These are phyloP conservation scores for Bombus superbus DNA, from an alignment of 1,140 invertebrate genomes.

Conservation along the genomic window DNA sequence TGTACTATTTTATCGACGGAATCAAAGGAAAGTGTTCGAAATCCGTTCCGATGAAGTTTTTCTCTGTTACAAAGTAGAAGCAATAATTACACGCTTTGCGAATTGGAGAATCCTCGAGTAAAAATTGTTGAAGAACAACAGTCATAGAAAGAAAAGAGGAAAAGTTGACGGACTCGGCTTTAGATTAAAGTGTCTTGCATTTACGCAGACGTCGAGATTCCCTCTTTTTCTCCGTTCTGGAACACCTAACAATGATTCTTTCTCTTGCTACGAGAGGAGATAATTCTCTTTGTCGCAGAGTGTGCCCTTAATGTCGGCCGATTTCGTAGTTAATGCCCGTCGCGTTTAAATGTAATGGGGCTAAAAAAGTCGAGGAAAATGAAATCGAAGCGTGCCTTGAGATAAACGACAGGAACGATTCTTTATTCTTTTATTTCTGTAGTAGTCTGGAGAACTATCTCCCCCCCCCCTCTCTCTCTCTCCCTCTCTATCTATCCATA, in stretches of 20 bases:
- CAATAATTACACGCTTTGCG: background rate
- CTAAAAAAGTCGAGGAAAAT: background rate
- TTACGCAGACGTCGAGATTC: background rate
- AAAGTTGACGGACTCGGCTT: background rate
- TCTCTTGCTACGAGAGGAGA: background rate
- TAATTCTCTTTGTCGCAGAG: slow-evolving; percentile 23
- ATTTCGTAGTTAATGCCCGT: slow-evolving; percentile 6
- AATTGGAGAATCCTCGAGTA: background rate
- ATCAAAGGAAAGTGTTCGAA: background rate
- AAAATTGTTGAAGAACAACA: background rate
- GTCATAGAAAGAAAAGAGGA: background rate
- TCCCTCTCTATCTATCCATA: no score
- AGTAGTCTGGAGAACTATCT: background rate
- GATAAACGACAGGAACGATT: slow-evolving; percentile 26
- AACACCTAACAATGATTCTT: slow-evolving; percentile 1
- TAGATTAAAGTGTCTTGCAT: slow-evolving; percentile 1
- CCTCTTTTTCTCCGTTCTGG: no score
- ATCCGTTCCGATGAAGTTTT: background rate
- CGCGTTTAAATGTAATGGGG: slow-evolving; percentile 26
- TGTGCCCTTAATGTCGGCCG: slow-evolving; percentile 19
- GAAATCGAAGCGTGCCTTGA: slow-evolving; percentile 22
- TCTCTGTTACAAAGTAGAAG: background rate
- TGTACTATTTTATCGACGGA: background rate
- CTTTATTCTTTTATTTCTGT: slow-evolving; percentile 28
- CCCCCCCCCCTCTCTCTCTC: fast-evolving